Base-by-base conservation (phyloP, 2,113 vertebrate species). In the Columba livia region DNA sequence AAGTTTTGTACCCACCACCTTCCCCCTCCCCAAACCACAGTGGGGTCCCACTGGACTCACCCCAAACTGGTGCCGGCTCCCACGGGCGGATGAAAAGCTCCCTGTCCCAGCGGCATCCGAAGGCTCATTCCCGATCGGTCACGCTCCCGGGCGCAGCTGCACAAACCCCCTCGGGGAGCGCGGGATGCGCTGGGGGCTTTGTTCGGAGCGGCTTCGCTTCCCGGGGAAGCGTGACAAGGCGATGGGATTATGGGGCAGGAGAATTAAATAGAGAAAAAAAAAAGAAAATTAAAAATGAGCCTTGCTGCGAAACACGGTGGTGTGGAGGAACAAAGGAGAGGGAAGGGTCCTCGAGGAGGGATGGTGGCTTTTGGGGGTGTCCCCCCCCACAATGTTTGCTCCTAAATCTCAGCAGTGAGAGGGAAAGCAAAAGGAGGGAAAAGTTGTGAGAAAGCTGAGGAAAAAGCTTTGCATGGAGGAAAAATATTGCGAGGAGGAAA, bases 111-210 rank as follows among this genome's bases (percentile, higher is more conserved):
- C 89, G 54, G 97, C 97, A 96, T 97, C 97, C 89, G 60, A 92
- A 96, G 96, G 96, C 92, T 97, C 97, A 98, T 98, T 97, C 97
- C 97, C 91, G 53, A 98, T 98, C 97, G 92, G 97, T 97, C 97
- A 98, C 95, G 95, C 97, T 98, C 94, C 64, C 83, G 96, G 90
- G 77, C 96, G 47, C 97, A 97, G 97, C 97, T 97, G 97, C 97
- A 92, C 91, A 96, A 77, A 64, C 87, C 92, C 62, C 90, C 90
- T 92, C 40, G 19, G 93, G 96, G 96, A 67, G 65, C 79, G 48
- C n/a, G 70, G 93, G 96, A 97, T 96, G 97, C 93, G 56, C 94
- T 51, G 20, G 83, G 91, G 80, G 87, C 96, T 97, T 97, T 97
- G 97, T 97, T 96, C 21, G 58, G 90, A 61, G 94, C 89, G 53